These are phyloP conservation scores for Zingel zingel DNA, from an alignment of 2,113 vertebrate genomes.

Conservation along the genomic window DNA sequence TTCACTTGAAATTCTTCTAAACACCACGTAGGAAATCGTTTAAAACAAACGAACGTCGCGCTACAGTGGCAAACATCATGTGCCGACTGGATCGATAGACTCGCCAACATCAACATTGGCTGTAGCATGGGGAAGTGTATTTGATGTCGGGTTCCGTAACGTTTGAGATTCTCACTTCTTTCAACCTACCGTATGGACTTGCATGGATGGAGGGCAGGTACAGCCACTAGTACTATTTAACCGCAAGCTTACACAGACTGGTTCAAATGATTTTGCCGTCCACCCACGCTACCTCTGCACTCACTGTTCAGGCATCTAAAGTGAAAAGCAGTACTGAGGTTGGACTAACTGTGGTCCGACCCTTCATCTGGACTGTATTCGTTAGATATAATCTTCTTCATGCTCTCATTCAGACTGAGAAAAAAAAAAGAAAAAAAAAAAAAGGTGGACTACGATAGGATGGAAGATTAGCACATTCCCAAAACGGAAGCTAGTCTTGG, in stretches of 20 bases:
- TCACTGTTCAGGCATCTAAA: slow-evolving; percentile 2
- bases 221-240: slow-evolving; percentile 26
- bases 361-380: slow-evolving; percentile 6
- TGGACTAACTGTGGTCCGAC: slow-evolving; percentile 1
- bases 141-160: not conserved
- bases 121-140: slow-evolving; percentile 3
- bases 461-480: slow-evolving; percentile 37
- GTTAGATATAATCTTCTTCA: not conserved
- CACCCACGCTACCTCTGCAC: not conserved
- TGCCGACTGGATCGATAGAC: slow-evolving; percentile 17
- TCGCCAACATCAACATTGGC: not conserved
- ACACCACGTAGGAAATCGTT: not conserved
- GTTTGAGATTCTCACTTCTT: slow-evolving; percentile 3
- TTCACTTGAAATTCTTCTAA: slow-evolving; percentile 8
- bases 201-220: slow-evolving; percentile 26
- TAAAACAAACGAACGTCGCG: not conserved
- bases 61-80: slow-evolving; percentile 27
- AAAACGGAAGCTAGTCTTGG: slow-evolving; percentile 64
- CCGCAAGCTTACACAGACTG: slow-evolving; percentile 44
- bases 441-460: slow-evolving; percentile 11
- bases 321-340: slow-evolving; percentile 1
- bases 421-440: not conserved
- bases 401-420: slow-evolving; percentile 26
- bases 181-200: slow-evolving; percentile 6
- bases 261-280: slow-evolving; percentile 5